These are phyloP conservation scores for Scolopax mira DNA, from an alignment of 2,113 vertebrate species.

Conservation along the genomic window DNA sequence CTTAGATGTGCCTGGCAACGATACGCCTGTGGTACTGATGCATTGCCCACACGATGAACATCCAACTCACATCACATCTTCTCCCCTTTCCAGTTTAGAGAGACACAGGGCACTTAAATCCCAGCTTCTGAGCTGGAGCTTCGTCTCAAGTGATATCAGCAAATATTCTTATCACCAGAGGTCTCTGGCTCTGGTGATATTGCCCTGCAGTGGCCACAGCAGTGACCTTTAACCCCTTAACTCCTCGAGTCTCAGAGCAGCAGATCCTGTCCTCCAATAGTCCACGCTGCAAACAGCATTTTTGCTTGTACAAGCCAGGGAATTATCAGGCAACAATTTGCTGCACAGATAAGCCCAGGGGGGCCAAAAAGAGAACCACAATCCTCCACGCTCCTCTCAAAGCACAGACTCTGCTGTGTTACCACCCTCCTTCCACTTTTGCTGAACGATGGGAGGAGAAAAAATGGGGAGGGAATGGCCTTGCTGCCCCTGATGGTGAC, in stretches of 20 bases:
- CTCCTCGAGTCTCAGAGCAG: background rate
- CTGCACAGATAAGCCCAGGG: background rate
- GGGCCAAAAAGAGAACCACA: background rate
- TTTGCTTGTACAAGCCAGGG: background rate
- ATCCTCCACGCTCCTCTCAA: background rate
- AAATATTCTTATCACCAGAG: background rate
- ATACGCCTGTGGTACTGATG: background rate
- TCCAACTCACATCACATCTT: background rate
- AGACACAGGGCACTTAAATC: background rate
- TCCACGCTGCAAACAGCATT: background rate
- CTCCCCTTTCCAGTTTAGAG: background rate
- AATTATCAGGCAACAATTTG: background rate
- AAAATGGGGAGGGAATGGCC: background rate
- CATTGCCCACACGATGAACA: background rate
- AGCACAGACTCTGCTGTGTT: background rate
- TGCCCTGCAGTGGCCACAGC: background rate
- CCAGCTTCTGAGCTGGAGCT: background rate
- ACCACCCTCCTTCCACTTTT: background rate
- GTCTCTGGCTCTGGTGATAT: background rate
- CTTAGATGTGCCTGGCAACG: background rate
- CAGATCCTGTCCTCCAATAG: background rate
- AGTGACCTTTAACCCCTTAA: background rate
- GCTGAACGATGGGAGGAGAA: background rate
- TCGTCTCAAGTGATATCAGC: background rate
- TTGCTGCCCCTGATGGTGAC: background rate